A percentile compares a stretch with the other conserved stretches of the same genome.
Evolutionary conservation across 2,888 invertebrate species (phyloP).

Genomic region (Morpho helenor): DNA sequence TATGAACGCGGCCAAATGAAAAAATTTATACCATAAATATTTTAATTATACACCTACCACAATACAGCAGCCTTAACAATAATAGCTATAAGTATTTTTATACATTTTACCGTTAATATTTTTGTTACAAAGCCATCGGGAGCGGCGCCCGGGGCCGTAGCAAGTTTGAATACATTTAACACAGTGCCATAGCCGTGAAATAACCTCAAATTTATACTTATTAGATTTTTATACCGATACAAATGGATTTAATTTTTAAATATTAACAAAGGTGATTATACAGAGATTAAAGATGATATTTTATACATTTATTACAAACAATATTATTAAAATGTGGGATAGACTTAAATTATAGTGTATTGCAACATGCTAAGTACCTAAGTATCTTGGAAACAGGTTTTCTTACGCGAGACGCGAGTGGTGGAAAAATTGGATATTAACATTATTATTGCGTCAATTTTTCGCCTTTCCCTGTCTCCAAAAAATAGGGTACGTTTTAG

Average conservation of each 20-base stretch:
- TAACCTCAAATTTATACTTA: constrained; percentile 78
- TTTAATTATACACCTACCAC: constrained; percentile 39
- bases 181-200: constrained; percentile 74
- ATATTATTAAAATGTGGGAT: constrained; percentile 77
- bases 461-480: constrained; percentile 26
- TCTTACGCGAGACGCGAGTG: constrained; percentile 34
- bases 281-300: constrained; percentile 80
- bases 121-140: constrained; percentile 37
- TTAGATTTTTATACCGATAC: constrained; percentile 79
- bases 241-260: constrained; percentile 80
- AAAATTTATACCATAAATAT: constrained; percentile 33
- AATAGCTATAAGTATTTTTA: constrained; percentile 78
- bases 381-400: constrained; percentile 39
- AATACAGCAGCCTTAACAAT: constrained; percentile 71
- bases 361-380: constrained; percentile 55
- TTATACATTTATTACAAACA: constrained; percentile 79
- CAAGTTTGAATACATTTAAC: constrained; percentile 73
- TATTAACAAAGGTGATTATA: constrained; percentile 78
- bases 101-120: constrained; percentile 58
- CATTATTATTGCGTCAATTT: constrained; percentile 30
- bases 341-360: constrained; percentile 69
- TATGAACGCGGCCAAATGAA: constrained; percentile 23
- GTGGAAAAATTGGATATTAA: constrained; percentile 36
- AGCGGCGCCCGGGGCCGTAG: constrained; percentile 41
- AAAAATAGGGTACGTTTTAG: constrained; percentile 32